These are phyloP conservation scores for Todiramphus saurophagus DNA, from an alignment of 2,113 vertebrate species.

Conservation along the genomic window DNA sequence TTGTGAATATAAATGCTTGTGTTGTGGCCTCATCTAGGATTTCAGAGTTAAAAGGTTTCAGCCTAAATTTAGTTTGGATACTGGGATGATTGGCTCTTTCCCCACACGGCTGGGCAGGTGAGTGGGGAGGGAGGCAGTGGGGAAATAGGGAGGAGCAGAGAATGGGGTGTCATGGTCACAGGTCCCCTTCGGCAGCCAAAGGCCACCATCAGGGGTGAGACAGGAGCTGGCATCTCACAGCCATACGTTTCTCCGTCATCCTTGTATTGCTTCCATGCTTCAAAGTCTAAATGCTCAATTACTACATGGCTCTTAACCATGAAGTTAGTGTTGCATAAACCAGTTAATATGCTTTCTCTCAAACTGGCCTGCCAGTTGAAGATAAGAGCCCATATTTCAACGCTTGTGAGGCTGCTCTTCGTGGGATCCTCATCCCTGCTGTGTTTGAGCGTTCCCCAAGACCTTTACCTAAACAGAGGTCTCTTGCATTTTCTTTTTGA, in stretches of 20 bases:
- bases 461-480: not conserved
- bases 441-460: not conserved
- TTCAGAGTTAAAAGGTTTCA: not conserved
- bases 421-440: not conserved
- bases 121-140: too few relatives aligned
- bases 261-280: not conserved
- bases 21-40: not conserved
- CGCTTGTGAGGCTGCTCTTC: not conserved
- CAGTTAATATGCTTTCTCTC: not conserved
- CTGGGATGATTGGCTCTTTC: not conserved
- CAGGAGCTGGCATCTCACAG: not conserved
- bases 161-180: accelerated
- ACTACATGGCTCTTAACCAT: not conserved
- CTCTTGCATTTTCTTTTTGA: not conserved
- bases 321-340: not conserved
- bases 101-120: not conserved
- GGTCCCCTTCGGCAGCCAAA: not conserved
- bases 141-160: not conserved
- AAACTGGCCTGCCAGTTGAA: not conserved
- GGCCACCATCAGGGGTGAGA: not conserved
- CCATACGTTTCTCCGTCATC: accelerated
- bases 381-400: not conserved
- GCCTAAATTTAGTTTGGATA: not conserved
- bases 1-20: not conserved
- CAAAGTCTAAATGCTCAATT: not conserved